Evolutionary conservation across 2,113 vertebrate genomes (phyloP), one percentile per base, ranked within the genome.

Genomic region (Xyliphius kryptos): DNA sequence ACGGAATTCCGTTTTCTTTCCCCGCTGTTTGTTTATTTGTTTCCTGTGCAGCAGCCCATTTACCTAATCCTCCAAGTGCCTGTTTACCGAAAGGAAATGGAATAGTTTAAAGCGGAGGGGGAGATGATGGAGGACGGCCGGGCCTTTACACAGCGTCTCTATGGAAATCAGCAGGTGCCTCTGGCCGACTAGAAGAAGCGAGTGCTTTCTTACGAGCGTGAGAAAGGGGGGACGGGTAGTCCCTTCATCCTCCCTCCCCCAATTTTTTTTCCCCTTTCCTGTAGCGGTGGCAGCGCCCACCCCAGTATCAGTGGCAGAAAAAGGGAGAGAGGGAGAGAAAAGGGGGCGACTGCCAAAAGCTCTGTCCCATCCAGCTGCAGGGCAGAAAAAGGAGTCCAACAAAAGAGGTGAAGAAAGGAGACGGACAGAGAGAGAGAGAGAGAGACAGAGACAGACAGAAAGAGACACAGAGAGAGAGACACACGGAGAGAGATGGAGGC

Each of bases 101-200:
- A 77, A 64, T n/a, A n/a, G n/a, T n/a, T n/a, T n/a, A 52, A 48
- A 46, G 43, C 68, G 60, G 66, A 73, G 63, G 61, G 63, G 65
- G 61, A 17, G 56, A 46, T 20, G 56, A 26, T 21, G 56, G 55
- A 63, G 76, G 69, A 65, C 79, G 77, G 22, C 59, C 78, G 77
- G 77, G 76, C 79, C 83, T 87, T 87, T 85, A 83, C 87, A 85
- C 84, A 85, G 86, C 83, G 85, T 85, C 82, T 83, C 85, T 91
- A 92, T 87, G 89, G 85, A 92, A 93, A 93, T 92, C 88, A 91
- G 91, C 91, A 93, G 91, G 90, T 92, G 90, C 89, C 87, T 86
- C 82, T 86, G 81, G 84, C 86, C 72, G 78, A 69, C 5, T 83
- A 89, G 87, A 87, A 87, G 87, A 89, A 89, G 82, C 81, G 82